These are phyloP conservation scores for Pseudomyrmex pallidus DNA, from an alignment of 1,140 invertebrate species.

Conservation along the genomic window DNA sequence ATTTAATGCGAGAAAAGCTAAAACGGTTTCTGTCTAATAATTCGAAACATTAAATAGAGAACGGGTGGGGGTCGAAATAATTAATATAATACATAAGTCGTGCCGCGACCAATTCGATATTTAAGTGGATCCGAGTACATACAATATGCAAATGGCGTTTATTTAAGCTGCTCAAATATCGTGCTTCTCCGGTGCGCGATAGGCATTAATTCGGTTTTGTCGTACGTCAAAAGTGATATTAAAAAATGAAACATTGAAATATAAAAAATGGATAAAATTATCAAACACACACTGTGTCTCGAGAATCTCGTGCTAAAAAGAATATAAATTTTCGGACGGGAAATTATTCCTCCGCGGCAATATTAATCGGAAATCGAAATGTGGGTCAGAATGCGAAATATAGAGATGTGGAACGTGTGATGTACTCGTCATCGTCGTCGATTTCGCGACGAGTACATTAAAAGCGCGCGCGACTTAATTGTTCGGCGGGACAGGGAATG, in stretches of 20 bases:
- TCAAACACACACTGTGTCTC: background rate
- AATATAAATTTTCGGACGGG: background rate
- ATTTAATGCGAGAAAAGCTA: no score
- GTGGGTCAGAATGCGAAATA: constrained; percentile 11
- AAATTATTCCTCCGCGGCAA: background rate
- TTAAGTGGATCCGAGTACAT: background rate
- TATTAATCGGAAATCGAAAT: background rate
- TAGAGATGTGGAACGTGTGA: background rate
- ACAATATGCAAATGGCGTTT: constrained; percentile 3
- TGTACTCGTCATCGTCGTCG: background rate
- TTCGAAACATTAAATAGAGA: no score
- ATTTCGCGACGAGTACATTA: background rate
- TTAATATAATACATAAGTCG: background rate
- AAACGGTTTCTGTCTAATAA: no score
- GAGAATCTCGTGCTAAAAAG: background rate
- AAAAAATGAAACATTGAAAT: no score
- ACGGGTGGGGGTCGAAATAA: background rate
- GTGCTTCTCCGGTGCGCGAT: background rate
- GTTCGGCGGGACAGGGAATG: background rate
- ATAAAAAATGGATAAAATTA: background rate
- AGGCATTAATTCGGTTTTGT: background rate
- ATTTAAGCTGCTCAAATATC: constrained; percentile 24
- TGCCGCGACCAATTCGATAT: background rate
- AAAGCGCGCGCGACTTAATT: constrained; percentile 16
- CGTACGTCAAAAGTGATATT: background rate